Percentiles rank a stretch among this genome's conserved stretches.
phyloP scores from a whole-genome alignment of 2,888 invertebrate genomes.

The Tineola bisselliella region DNA sequence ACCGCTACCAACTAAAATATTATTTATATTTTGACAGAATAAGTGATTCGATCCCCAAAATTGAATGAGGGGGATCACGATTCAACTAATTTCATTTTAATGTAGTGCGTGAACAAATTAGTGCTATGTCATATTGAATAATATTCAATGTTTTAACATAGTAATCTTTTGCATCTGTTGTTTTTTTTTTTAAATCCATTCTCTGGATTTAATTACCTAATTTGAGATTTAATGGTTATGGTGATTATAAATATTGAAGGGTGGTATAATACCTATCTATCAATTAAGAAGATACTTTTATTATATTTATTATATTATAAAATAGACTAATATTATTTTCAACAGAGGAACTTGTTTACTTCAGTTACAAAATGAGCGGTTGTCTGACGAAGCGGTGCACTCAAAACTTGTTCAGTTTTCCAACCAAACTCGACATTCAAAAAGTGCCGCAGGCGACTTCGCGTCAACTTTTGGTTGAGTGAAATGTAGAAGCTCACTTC shows the following conservation, averaged over 20 bases:
- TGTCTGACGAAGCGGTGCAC: conserved; percentile 30
- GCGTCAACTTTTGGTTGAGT: conserved; percentile 42
- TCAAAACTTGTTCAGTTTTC: conserved; percentile 36
- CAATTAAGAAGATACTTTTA: not conserved
- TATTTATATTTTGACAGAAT: conserved; percentile 52
- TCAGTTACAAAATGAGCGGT: not conserved
- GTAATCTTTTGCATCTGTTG: conserved; percentile 54
- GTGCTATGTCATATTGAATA: conserved; percentile 56
- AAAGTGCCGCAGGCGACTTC: conserved; percentile 48
- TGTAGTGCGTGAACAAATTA: conserved; percentile 63
- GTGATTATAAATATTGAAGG: not conserved
- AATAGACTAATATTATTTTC: no score
- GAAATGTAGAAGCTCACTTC: conserved; percentile 22
- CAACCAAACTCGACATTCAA: conserved; percentile 33
- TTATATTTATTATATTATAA: no score
- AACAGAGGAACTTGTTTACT: not conserved
- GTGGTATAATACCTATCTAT: not conserved
- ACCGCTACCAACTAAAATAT: conserved; percentile 41
- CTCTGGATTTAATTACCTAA: not conserved
- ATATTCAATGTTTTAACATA: conserved; percentile 49
- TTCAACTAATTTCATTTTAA: conserved; percentile 56
- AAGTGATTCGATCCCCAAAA: conserved; percentile 39
- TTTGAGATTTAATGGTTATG: not conserved
- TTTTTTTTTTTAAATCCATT: conserved; percentile 35
- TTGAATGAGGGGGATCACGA: conserved; percentile 34